Evolutionary conservation across 2,797 vertebrate genomes (phyloP), one percentile per base, ranked within the genome.

Genomic region (Peromyscus nudipes): DNA sequence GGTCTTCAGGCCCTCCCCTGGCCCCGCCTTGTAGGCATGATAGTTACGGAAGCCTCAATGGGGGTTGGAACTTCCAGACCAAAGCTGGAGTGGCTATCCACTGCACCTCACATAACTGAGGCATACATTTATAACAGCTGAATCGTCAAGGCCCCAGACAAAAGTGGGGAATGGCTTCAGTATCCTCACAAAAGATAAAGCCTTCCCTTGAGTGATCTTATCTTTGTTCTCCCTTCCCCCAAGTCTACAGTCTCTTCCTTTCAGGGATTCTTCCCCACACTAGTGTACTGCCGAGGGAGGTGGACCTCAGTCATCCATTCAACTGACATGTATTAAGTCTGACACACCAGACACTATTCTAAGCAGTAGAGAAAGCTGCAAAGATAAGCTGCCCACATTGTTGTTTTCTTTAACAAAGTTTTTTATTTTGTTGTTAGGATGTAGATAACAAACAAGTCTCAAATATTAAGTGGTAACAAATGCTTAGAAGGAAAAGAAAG

Each of bases 401-500:
- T 31, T 60, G 10, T 25, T 96, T 77, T 94, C 11, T 95, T 77
- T 94, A 90, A 14, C 1, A 84, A 43, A 65, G 4, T 91, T 90
- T 92, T 92, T 77, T 16, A 55, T 81, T 88, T 95, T 97, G 14
- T 81, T 88, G 86, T 29, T 84, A 88, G 76, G 52, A 84, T 76
- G 31, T 62, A 62, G 64, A 77, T 73, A 87, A 17, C 4, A 40
- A 71, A 73, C 25, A 69, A 43, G n/a, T 37, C 84, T 92, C 46
- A 96, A 71, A 84, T 94, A 62, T 76, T 52, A 80, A 9, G 27
- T 85, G n/a, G 27, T 71, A 29, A 79, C 85, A 67, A 40, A 83
- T 94, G 43, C 76, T 80, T 89, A 88, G 40, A 79, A 93, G 79
- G 69, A 82, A 94, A 92, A 64, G 27, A 88, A 91, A 73, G 14